Base-by-base conservation (phyloP, 2,888 invertebrate genomes). In the Ectobius pallidus region DNA sequence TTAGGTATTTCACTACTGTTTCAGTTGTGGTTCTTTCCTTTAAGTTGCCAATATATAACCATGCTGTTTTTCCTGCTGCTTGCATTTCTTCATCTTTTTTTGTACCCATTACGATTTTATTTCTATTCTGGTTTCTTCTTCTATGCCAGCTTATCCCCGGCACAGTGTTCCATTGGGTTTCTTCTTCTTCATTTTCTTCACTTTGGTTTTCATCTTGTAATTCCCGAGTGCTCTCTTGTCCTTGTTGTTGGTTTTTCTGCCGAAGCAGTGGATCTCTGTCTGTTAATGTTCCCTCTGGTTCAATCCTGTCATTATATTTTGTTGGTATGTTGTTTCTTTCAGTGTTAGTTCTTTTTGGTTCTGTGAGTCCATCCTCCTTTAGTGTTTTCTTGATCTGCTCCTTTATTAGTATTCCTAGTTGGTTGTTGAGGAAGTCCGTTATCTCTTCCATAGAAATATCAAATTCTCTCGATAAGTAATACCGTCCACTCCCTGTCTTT, bases 31-130 rank as follows among this genome's bases (percentile, higher is more conserved):
- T 52, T 7, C 6, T 52, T 20, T 52, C 9, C 52, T 52, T 52
- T 20, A 52, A 20, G 7, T n/a, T 52, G 52, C 52, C 52, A n/a
- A 52, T 52, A n/a, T 52, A 52, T 52, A n/a, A n/a, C 52, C 52
- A 52, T 52, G 52, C 52, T 20, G 20, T 52, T 52, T 52, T 52
- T 20, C 20, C 20, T 52, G 52, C 52, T 20, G 52, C 52, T 52
- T 52, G 52, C n/a, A 52, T n/a, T 18, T n/a, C 52, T 52, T n/a
- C 20, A 7, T 52, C 52, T 20, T 52, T 20, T n/a, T 52, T 52
- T 52, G 20, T 52, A 14, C 39, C 39, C 39, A 39, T 39, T 39
- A 39, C 14, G 39, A 14, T 39, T 6, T 14, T 14, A 39, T 14
- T 39, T 6, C 39, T 39, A 39, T 14, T 39, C 39, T 39, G 39